Evolutionary conservation across 2,113 vertebrate genomes (phyloP), one percentile per base, ranked within the genome.

Genomic region (Prionailurus bengalensis): DNA sequence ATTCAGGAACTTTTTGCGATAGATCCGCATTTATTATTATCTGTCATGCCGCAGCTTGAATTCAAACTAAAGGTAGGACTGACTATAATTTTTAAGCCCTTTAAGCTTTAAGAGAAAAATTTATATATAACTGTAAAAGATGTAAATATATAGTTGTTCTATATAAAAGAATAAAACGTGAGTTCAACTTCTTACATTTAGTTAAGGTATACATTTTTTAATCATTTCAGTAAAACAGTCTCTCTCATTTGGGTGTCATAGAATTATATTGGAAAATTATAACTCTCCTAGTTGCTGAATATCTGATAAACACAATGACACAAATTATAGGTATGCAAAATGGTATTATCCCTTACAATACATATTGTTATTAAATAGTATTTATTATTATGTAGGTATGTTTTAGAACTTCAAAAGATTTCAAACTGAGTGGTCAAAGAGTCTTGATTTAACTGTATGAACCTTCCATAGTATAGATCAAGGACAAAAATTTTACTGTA

Each of bases 1-100:
- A 99, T 99, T 98, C 99, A 99, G 99, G 99, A 99, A 97, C 99
- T 99, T 97, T 99, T 99, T 98, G 99, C 99, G 92, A 99, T 99
- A 89, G 99, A 99, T 98, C 99, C 99, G 84, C 99, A 99, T 97
- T 99, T 99, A 94, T 99, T 99, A 68, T 98, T 99, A 48, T 99
- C 99, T 39, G 99, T 99, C 95, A 99, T 99, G 99, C 99, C 99
- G 36, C 99, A 99, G 97, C 99, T 99, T 97, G 99, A 99, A 98
- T 99, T 99, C 98, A 99, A 99, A 98, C 99, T 99, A 51, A 99
- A 99, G 99, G 99, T 99, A 98, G 83, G 98, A 97, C 61, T 95
- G 14, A 76, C 0, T 76, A 16, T 53, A 93, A 36, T 89, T 97
- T 95, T 97, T 71, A 80, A 93, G 27, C 39, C 29, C 23, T 96